phyloP scores from a whole-genome alignment of 1,140 invertebrate genomes.

The Hirudo medicinalis region DNA sequence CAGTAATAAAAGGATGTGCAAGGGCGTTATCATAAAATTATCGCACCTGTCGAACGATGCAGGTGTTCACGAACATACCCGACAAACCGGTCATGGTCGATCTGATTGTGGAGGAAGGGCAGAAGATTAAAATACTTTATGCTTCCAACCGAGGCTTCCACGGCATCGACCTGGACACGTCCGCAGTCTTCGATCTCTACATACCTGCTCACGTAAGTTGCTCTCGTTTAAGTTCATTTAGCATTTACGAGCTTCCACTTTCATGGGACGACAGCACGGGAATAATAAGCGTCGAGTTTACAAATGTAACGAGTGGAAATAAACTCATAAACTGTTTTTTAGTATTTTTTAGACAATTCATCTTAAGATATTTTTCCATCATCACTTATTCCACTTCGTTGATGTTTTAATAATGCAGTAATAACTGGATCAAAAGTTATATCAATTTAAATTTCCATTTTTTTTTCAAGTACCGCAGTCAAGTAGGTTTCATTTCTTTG shows the following conservation, averaged over 20 bases:
- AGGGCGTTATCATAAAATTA: neutral
- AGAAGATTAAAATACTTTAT: slow-evolving; percentile 87
- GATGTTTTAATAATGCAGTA: neutral
- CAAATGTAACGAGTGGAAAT: no score
- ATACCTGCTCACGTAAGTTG: slow-evolving; percentile 81
- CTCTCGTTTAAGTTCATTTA: neutral
- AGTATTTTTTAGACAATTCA: no score
- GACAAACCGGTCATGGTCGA: slow-evolving; percentile 83
- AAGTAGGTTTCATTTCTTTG: no score
- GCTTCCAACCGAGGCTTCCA: slow-evolving; percentile 96
- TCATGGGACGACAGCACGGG: no score
- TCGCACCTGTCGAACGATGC: slow-evolving; percentile 23
- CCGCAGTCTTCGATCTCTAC: slow-evolving; percentile 94
- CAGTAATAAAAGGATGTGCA: no score
- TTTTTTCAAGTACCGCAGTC: no score
- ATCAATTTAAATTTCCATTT: neutral
- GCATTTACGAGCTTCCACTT: neutral
- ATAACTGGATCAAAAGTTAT: neutral
- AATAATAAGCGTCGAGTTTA: no score
- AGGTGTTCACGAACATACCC: slow-evolving; percentile 61
- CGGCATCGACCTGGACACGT: slow-evolving; percentile 94
- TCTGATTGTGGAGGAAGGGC: slow-evolving; percentile 92
- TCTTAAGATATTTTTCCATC: neutral
- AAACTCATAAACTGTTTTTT: no score
- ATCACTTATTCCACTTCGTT: neutral